Conservation (phyloP, 2,797 vertebrate genomes). For the Pristis pectinata region DNA sequence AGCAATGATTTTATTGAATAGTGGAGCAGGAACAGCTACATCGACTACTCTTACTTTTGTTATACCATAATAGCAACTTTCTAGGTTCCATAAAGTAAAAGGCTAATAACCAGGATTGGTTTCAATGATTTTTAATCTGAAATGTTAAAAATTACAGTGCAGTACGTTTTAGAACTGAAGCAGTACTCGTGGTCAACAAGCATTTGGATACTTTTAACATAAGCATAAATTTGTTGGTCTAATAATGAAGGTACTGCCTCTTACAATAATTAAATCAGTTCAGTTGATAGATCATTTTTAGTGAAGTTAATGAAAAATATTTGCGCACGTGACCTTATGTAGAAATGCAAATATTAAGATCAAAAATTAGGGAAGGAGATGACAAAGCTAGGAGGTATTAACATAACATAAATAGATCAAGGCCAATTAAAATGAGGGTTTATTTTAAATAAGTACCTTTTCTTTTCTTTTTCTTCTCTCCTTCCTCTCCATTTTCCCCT, state of each 20-base stretch:
- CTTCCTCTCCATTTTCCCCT: slow-evolving; percentile 71
- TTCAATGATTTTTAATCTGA: no score
- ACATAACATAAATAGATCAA: background rate
- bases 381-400: background rate
- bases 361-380: background rate
- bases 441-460: slow-evolving; percentile 62
- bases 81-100: no score
- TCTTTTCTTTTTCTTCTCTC: slow-evolving; percentile 78
- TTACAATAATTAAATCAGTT: background rate
- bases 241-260: background rate
- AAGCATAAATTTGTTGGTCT: background rate
- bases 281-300: background rate
- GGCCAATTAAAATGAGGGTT: background rate
- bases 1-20: no score
- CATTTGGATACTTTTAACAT: no score
- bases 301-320: background rate
- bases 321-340: background rate
- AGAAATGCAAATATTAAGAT: background rate
- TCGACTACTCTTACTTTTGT: no score
- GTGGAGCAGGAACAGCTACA: no score
- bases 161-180: no score
- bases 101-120: no score
- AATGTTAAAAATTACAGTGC: no score
- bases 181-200: no score
- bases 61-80: no score